Base-by-base conservation (phyloP, 2,113 vertebrate species). In the Pseudorasbora parva region DNA sequence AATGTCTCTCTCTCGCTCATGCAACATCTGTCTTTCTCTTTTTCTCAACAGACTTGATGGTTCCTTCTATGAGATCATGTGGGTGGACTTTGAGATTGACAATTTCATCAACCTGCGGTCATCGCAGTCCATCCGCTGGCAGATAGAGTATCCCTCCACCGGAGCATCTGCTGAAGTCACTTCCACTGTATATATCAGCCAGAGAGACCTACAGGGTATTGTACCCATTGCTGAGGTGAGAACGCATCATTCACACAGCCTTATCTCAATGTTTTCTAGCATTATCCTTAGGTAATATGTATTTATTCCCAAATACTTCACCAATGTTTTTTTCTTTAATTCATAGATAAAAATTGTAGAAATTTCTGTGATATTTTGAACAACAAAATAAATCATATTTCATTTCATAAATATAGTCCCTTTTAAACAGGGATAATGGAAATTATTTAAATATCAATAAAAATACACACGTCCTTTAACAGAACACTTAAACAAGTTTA, bases 61-160 rank as follows among this genome's bases (percentile, higher is more conserved):
- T 14, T 90, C 94, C 15, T 92, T 94, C 43, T 95, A 96, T 0
- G 97, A 99, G 91, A 94, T 99, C 93, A 93, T 98, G 92, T 96
- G 97, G 91, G 94, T 99, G 91, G 97, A 98, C 81, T 97, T 99
- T 8, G 96, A 97, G 87, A 89, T 97, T 0, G 96, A 96, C 90
- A 98, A 97, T 37, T 91, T 93, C 37, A 97, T 97, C 74, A 94
- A 92, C 82, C 91, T 94, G 90, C 94, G 94, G 0, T 95, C 96
- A 1, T 96, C 95, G 3, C 97, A 98, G 89, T 95, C 96, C 14
- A 93, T 98, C 1, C 96, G 95, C 89, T 99, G 97, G 97, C 96
- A 95, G 84, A 92, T 96, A 5, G 96, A 97, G 83, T 99, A 99
- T 74, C 95, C 95, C 0, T 88, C 93, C 2, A 94, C 94, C 1